Base-by-base conservation (phyloP, 2,113 vertebrate species). In the Mungos mungo region DNA sequence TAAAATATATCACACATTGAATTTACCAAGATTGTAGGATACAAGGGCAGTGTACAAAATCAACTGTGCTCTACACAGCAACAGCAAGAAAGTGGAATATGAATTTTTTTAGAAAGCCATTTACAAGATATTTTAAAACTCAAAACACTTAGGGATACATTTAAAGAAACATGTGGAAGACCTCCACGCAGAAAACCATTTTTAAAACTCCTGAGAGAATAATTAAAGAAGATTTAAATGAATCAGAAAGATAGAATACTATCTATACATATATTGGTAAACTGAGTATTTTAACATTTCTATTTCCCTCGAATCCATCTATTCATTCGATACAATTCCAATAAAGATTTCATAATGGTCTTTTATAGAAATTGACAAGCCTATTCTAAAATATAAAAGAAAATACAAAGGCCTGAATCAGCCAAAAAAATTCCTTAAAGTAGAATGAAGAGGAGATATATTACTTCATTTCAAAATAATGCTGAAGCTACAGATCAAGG, bases 271-370 rank as follows among this genome's bases (percentile, higher is more conserved):
- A 88, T 31, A 63, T 6, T 65, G 14, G 16, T 88, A 96, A 84
- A 68, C 21, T 63, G 2, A 65, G 9, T 33, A 54, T 66, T 84
- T 47, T 91, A 69, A 80, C 57, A 82, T 74, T 90, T 93, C 86
- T 41, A 74, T 76, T 80, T 86, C 65, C 57, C 52, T 63, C 76
- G 85, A 7, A 89, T 65, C 76, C 41, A 95, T 84, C 74, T 74
- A 88, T 27, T 88, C 74, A 85, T 77, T 96, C 57, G 84, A 84
- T 65, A 91, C 18, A 66, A 96, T 50, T 88, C 50, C 68, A 77
- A 86, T 91, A 71, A 96, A 93, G 88, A 82, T 88, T 68, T 85
- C 45, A 89, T 29, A 50, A 66, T 4, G 21, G 12, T 74, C 29
- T 88, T 97, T 54, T 25, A 1, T 52, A 82, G 77, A 87, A 96